These are phyloP conservation scores for Brachypterus glaber DNA, from an alignment of 2,888 invertebrate species.

Conservation along the genomic window DNA sequence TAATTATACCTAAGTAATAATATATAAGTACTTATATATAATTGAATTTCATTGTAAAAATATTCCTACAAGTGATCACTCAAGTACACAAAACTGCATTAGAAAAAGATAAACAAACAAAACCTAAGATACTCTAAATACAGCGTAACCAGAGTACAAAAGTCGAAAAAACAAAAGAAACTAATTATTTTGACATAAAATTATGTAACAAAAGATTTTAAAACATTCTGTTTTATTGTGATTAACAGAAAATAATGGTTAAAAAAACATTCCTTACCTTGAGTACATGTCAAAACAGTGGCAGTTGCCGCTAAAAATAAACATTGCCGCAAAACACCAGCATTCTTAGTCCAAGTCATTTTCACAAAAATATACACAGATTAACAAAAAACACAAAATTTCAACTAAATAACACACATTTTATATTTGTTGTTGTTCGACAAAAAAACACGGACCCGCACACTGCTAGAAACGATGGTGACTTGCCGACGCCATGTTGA, in stretches of 20 bases:
- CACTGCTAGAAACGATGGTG: no score
- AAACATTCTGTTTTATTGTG: slow-evolving; percentile 12
- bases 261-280: slow-evolving; percentile 34
- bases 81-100: no score
- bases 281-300: slow-evolving; percentile 34
- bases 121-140: no score
- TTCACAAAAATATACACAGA: slow-evolving; percentile 17
- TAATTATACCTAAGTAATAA: no score
- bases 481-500: slow-evolving; percentile 13
- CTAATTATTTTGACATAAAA: background rate
- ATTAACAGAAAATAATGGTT: slow-evolving; percentile 18
- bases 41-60: no score
- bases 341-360: slow-evolving; percentile 29
- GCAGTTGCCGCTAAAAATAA: slow-evolving; percentile 11
- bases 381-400: slow-evolving; percentile 8
- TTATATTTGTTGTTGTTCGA: no score
- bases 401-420: slow-evolving; percentile 10
- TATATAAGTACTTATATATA: no score
- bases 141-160: no score
- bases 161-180: no score
- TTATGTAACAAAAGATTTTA: background rate
- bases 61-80: no score
- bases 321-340: slow-evolving; percentile 14
- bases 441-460: no score
- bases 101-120: no score